A percentile compares a stretch with the other conserved stretches of the same genome.
Evolutionary conservation across 2,113 vertebrate genomes (phyloP).

Genomic region (Maccullochella peelii): DNA sequence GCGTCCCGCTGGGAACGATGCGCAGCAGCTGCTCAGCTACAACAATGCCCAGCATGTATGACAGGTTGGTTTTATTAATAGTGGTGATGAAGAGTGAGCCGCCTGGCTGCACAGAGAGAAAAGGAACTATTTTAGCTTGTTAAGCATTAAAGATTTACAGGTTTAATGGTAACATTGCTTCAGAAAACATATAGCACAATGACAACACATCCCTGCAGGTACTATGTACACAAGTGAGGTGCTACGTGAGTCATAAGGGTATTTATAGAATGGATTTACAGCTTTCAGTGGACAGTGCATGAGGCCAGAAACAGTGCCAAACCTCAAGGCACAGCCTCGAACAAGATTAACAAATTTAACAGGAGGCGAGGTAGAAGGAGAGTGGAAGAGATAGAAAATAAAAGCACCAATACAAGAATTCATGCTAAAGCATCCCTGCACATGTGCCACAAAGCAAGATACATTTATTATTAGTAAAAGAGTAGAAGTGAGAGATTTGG

Average conservation of each 20-base stretch:
- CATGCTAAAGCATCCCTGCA: not conserved
- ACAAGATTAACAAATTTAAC: conserved; percentile 7
- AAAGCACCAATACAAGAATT: not conserved
- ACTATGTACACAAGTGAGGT: not conserved
- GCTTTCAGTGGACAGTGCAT: not conserved
- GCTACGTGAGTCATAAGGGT: not conserved
- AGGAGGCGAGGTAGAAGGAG: not conserved
- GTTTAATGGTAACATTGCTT: not conserved
- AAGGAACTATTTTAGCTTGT: not conserved
- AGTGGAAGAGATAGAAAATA: not conserved
- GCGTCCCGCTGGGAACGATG: conserved; percentile 93
- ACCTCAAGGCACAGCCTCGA: conserved; percentile 13
- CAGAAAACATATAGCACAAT: not conserved
- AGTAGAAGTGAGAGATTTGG: not conserved
- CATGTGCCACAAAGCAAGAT: not conserved
- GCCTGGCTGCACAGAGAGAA: conserved; percentile 80
- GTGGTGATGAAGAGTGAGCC: conserved; percentile 97
- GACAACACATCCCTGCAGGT: not conserved
- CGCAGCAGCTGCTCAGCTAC: conserved; percentile 89
- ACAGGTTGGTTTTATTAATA: conserved; percentile 93
- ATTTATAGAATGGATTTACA: conserved; percentile 51
- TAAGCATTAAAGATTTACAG: not conserved
- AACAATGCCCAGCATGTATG: conserved; percentile 91
- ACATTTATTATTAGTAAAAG: not conserved
- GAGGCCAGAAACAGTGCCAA: not conserved